Conservation (phyloP, 2,797 vertebrate species). For the Eutrigla gurnardus region DNA sequence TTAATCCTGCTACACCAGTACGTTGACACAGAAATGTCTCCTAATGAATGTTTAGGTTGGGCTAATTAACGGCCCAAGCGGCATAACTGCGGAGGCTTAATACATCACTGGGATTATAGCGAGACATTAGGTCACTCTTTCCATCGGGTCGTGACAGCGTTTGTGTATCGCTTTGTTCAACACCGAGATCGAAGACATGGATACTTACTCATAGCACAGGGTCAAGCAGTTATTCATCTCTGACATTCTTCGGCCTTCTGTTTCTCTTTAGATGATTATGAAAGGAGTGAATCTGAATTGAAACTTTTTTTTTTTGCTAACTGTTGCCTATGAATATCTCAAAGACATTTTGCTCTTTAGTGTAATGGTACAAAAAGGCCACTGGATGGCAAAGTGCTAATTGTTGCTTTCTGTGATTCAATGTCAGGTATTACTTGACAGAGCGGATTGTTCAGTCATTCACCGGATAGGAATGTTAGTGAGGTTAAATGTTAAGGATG, state of each 20-base stretch:
- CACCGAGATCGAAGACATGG: conserved; percentile 4
- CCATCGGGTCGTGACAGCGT: conserved; percentile 16
- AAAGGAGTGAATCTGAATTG: neutral
- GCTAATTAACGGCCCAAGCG: conserved; percentile 56
- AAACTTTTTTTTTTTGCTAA: neutral
- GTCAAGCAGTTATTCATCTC: neutral
- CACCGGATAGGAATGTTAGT: neutral
- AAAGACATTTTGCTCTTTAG: neutral
- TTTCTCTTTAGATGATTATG: neutral
- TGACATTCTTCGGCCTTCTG: neutral
- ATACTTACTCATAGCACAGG: neutral
- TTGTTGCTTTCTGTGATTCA: neutral
- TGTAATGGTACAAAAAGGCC: too few species aligned
- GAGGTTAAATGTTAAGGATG: neutral
- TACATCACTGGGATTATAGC: conserved; percentile 54
- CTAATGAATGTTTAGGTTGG: conserved; percentile 49
- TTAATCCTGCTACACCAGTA: conserved; percentile 14
- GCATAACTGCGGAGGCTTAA: conserved; percentile 39
- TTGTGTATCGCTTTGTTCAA: conserved; percentile 43
- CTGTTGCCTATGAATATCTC: neutral
- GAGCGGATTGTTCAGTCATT: neutral
- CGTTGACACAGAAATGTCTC: conserved; percentile 45
- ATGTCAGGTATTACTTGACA: neutral
- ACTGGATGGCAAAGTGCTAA: neutral
- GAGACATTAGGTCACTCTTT: conserved; percentile 33